Evolutionary conservation across 2,113 vertebrate species (phyloP).

Genomic region (Dicaeum eximium): DNA sequence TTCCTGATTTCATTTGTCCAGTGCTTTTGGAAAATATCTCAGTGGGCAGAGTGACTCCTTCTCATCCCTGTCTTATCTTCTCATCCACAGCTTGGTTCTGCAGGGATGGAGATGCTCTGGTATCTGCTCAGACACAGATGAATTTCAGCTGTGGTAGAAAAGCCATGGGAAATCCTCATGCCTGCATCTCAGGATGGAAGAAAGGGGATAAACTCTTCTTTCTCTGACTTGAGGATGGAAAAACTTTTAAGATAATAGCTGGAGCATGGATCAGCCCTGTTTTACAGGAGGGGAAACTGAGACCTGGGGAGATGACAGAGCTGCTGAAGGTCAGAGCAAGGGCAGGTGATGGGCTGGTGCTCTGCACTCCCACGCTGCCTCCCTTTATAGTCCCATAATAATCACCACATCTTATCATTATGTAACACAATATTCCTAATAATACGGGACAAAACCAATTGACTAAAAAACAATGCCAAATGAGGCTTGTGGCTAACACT

Average conservation of each 20-base stretch:
- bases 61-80: background rate
- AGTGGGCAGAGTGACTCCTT: background rate
- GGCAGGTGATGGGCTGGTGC: background rate
- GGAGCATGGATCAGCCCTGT: background rate
- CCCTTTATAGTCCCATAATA: background rate
- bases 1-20: slow-evolving; percentile 8
- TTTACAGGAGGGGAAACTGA: background rate
- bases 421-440: slow-evolving; percentile 40
- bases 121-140: fast-evolving
- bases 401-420: background rate
- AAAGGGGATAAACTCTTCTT: background rate
- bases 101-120: background rate
- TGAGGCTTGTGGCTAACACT: slow-evolving; percentile 34
- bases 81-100: background rate
- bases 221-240: background rate
- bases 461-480: slow-evolving; percentile 33
- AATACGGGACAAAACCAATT: slow-evolving; percentile 20
- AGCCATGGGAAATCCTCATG: background rate
- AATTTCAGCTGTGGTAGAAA: background rate
- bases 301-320: background rate
- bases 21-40: background rate
- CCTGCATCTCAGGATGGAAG: background rate
- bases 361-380: background rate
- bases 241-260: background rate
- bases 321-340: slow-evolving; percentile 7